A percentile compares a stretch with the other conserved stretches of the same genome.
Conservation (phyloP, 2,888 invertebrate species). For the Mantis religiosa region DNA sequence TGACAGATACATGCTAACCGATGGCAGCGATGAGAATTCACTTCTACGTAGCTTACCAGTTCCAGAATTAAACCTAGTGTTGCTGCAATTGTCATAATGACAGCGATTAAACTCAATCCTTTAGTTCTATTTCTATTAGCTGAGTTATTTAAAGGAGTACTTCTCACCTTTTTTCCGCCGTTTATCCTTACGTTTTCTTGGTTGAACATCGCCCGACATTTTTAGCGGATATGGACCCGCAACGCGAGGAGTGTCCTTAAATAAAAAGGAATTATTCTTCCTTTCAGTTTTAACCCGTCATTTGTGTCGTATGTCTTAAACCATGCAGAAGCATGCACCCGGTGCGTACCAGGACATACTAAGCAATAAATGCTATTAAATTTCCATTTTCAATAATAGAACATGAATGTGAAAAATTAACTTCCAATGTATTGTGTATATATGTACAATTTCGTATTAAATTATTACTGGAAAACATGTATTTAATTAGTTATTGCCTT, state of each 20-base stretch:
- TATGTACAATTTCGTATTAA: neutral
- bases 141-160: neutral
- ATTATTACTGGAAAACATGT: neutral
- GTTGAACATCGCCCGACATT: conserved; percentile 86
- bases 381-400: neutral
- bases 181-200: conserved; percentile 81
- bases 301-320: neutral
- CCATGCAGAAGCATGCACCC: neutral
- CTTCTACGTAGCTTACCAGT: neutral
- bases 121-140: neutral
- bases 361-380: neutral
- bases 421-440: neutral
- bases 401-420: neutral
- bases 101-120: neutral
- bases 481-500: neutral
- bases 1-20: neutral
- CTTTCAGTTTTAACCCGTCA: neutral
- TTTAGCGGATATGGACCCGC: conserved; percentile 26
- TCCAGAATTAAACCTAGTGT: neutral
- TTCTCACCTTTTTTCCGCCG: conserved; percentile 72
- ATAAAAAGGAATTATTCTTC: neutral
- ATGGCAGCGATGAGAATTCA: neutral
- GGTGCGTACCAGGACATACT: neutral
- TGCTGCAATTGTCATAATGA: neutral
- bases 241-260: neutral